Conservation (phyloP, 2,113 vertebrate genomes). For the Limanda limanda region DNA sequence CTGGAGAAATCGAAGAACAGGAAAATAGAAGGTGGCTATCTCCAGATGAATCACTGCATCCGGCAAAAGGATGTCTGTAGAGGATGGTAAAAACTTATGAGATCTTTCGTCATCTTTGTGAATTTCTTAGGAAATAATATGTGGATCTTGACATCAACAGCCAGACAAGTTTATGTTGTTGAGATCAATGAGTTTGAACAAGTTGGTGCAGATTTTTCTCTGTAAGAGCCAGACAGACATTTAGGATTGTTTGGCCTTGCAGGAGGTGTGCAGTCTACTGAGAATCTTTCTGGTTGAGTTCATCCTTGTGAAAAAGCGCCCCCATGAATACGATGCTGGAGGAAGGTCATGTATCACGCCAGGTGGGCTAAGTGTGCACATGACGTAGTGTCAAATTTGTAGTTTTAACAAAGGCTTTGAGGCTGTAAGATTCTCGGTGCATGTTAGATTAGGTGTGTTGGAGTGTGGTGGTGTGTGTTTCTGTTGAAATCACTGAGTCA, state of each 20-base stretch:
- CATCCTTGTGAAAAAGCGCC: neutral
- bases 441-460: constrained; percentile 5
- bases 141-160: too few relatives aligned
- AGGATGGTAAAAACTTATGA: too few relatives aligned
- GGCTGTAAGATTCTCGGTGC: neutral
- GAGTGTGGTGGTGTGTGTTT: constrained; percentile 7
- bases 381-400: neutral
- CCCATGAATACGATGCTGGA: neutral
- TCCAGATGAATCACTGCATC: too few relatives aligned
- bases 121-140: too few relatives aligned
- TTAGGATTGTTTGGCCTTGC: neutral
- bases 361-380: neutral
- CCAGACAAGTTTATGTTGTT: neutral
- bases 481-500: constrained; percentile 67
- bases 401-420: neutral
- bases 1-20: too few relatives aligned
- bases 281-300: neutral
- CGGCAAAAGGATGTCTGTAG: too few relatives aligned
- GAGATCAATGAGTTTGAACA: too few relatives aligned
- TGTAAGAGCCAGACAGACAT: neutral
- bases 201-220: neutral
- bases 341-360: neutral
- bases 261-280: neutral
- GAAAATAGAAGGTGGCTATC: too few relatives aligned
- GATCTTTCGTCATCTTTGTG: too few relatives aligned